Evolutionary conservation across 2,113 vertebrate species (phyloP), one percentile per base, ranked within the genome.

Genomic region (Phodopus roborovskii): DNA sequence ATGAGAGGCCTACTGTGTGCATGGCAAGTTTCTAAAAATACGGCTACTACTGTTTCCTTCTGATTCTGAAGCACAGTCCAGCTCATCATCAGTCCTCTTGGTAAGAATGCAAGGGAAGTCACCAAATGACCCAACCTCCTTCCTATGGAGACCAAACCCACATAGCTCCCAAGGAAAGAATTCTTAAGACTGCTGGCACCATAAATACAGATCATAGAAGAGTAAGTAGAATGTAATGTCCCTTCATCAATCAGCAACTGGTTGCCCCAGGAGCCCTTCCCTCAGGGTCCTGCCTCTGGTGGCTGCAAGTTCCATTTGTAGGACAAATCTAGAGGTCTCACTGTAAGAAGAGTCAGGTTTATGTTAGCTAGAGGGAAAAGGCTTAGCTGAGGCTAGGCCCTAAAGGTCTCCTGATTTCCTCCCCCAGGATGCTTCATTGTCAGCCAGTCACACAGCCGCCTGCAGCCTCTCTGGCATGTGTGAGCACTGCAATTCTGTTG

Each of bases 1-100:
- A 16, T 22, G 73, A 62, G 9, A 53, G 36, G 7, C 15, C 42
- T n/a, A 0, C 24, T 2, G 0, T 81, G 30, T 26, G 3, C 1
- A 1, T 15, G 30, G 28, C 39, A 90, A 71, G 1, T 0, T 30
- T n/a, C 62, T 42, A 5, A n/a, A 45, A 62, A 56, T 36, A 56
- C 26, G 1, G n/a, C 39, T 62, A 12, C 26, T 42, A 20, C 60
- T 85, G 42, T 45, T 84, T 62, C 12, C 45, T 45, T 92, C 91
- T 92, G 85, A 0, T 16, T 82, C 88, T 68, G 15, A 20, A 70
- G 45, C 71, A n/a, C 30, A 3, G 39, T 60, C n/a, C 19, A 74
- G 2, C 26, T 68, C 70, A 9, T 60, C 66, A 9, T 26, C 79
- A 19, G 7, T 53, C 13, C 89, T 83, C 86, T 48, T 62, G 15